Percentiles rank a stretch among this genome's conserved stretches.
These are phyloP conservation scores for Margarornis squamiger DNA, from an alignment of 2,797 vertebrate species.

Conservation along the genomic window DNA sequence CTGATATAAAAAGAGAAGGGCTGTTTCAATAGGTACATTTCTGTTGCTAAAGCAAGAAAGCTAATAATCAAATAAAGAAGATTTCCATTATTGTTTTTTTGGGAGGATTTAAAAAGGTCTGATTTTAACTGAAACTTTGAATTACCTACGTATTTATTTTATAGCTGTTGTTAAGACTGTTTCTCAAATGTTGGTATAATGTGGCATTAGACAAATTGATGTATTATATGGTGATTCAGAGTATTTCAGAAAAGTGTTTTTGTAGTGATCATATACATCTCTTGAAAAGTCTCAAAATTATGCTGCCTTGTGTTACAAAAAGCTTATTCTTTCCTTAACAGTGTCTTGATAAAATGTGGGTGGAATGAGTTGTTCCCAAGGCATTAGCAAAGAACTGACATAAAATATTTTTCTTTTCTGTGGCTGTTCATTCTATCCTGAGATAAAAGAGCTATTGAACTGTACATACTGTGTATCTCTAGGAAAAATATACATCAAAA, in stretches of 20 bases:
- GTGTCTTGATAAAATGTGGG: constrained; percentile 47
- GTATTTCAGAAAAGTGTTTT: constrained; percentile 47
- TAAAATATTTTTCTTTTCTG: constrained; percentile 66
- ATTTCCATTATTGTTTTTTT: background rate
- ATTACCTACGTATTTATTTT: background rate
- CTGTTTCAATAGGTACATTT: background rate
- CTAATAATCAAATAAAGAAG: background rate
- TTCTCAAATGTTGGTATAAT: background rate
- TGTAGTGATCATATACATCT: constrained; percentile 10
- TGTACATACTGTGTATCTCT: background rate
- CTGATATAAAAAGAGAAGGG: background rate
- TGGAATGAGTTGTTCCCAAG: constrained; percentile 42
- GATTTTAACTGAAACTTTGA: background rate
- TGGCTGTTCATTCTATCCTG: constrained; percentile 4
- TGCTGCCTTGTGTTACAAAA: constrained; percentile 44
- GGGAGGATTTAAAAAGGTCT: rapidly evolving
- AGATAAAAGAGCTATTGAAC: constrained; percentile 14
- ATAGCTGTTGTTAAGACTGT: background rate
- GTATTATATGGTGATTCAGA: background rate
- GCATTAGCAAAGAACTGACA: constrained; percentile 39
- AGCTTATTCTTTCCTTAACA: constrained; percentile 52
- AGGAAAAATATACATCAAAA: background rate
- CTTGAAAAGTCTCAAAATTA: constrained; percentile 56
- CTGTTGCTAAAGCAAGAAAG: background rate
- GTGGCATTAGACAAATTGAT: constrained; percentile 32